Percentiles rank a stretch among this genome's conserved stretches.
These are phyloP conservation scores for Telmatochromis sp. DNA, from an alignment of 2,113 vertebrate species.

Conservation along the genomic window DNA sequence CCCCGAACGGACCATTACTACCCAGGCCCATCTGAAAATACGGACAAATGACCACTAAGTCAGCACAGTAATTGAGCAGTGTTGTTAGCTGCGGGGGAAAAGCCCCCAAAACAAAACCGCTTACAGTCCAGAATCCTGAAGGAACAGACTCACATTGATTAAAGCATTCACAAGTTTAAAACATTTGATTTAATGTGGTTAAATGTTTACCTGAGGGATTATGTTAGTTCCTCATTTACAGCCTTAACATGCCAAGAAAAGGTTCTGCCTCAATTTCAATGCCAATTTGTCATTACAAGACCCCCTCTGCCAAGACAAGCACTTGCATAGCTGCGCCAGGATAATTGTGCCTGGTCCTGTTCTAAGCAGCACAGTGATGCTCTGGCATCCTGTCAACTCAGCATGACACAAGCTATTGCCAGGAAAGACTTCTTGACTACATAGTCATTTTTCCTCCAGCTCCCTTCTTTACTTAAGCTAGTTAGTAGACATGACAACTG, in stretches of 20 bases:
- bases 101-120: rapidly evolving
- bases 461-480: neutral
- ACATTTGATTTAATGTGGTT: neutral
- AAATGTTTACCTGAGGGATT: neutral
- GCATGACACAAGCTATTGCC: neutral
- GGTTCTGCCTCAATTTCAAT: neutral
- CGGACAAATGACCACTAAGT: neutral
- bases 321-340: neutral
- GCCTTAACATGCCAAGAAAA: neutral
- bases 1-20: constrained; percentile 84
- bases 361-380: neutral
- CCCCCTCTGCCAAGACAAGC: neutral
- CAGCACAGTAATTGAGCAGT: neutral
- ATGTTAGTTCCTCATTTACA: neutral
- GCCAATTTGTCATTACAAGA: constrained; percentile 28
- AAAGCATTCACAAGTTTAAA: neutral
- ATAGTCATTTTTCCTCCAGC: neutral
- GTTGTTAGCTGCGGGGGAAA: neutral
- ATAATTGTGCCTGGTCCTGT: neutral
- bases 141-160: neutral
- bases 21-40: constrained; percentile 81
- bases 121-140: neutral
- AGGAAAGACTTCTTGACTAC: neutral
- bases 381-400: constrained; percentile 4
- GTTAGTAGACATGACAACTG: neutral